phyloP scores from a whole-genome alignment of 2,797 vertebrate species.

The Phrynocephalus forsythii region DNA sequence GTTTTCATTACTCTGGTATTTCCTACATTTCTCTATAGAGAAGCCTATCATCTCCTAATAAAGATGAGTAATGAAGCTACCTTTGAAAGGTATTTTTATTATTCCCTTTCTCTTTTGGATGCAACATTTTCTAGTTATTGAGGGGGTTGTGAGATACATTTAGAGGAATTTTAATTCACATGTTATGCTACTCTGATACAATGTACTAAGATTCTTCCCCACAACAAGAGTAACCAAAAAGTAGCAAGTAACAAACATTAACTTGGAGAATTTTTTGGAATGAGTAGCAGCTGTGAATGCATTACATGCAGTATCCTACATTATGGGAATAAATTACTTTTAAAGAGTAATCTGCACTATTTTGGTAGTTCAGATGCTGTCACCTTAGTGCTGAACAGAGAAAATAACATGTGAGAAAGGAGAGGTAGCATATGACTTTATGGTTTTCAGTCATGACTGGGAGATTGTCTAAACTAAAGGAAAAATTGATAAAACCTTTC shows the following conservation, averaged over 20 bases:
- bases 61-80: too few species aligned
- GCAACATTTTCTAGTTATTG: neutral
- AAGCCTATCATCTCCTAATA: too few species aligned
- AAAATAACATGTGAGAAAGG: neutral
- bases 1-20: too few species aligned
- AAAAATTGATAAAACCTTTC: too few species aligned
- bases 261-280: too few species aligned
- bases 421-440: neutral
- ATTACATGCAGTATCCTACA: too few species aligned
- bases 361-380: neutral
- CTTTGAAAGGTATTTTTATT: too few species aligned
- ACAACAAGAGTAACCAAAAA: too few species aligned
- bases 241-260: too few species aligned
- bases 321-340: neutral
- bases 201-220: neutral
- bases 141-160: neutral
- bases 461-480: neutral
- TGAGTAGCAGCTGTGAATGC: too few species aligned
- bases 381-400: neutral
- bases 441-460: neutral
- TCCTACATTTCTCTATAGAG: too few species aligned
- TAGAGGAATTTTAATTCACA: neutral
- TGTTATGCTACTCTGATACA: neutral
- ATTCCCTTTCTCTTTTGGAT: too few species aligned
- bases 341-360: neutral